Evolutionary conservation across 2,113 vertebrate genomes (phyloP), one percentile per base, ranked within the genome.

Genomic region (Pseudolaguvia tuberculata): DNA sequence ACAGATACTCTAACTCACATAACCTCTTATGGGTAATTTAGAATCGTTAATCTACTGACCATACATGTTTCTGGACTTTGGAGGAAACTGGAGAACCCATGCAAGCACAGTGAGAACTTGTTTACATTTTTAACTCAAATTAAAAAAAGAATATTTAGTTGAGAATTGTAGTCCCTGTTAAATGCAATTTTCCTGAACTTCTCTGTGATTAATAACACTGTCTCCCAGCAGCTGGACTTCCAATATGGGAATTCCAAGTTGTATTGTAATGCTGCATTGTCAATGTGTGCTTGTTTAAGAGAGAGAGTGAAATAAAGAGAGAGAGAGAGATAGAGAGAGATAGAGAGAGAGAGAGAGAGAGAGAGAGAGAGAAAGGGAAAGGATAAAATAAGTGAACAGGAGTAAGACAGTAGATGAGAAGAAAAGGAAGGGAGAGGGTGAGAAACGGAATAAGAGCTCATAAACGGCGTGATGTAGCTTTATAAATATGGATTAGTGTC

Each of bases 401-500:
- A 50, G 6, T 35, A 35, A 42, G 51, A 56, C 48, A 48, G 39
- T 42, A 6, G 31, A 35, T 35, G 56, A 58, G 62, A 59, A 59
- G 48, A 10, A 58, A 42, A 66, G 12, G 55, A 42, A 66, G 53
- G n/a, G 29, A 31, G 59, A 63, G 68, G 52, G 21, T 3, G 12
- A 45, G 35, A 53, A 61, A 51, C 52, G 9, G 45, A 59, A 52
- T 77, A 63, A 17, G 70, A 75, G 53, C 58, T 42, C 66, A 51
- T 63, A 58, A 23, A 70, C 70, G 55, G 21, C 66, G 68, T 65
- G 53, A 67, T 65, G 53, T 62, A 61, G 72, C 76, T 85, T 85
- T 87, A 87, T 87, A 84, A 87, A 88, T 84, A 86, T 85, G 82
- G 84, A 50, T 80, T 80, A 83, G 77, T 56, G 73, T 84, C 85